phyloP scores from a whole-genome alignment of 2,888 invertebrate species.

The Himalopsyche kuldschensis region DNA sequence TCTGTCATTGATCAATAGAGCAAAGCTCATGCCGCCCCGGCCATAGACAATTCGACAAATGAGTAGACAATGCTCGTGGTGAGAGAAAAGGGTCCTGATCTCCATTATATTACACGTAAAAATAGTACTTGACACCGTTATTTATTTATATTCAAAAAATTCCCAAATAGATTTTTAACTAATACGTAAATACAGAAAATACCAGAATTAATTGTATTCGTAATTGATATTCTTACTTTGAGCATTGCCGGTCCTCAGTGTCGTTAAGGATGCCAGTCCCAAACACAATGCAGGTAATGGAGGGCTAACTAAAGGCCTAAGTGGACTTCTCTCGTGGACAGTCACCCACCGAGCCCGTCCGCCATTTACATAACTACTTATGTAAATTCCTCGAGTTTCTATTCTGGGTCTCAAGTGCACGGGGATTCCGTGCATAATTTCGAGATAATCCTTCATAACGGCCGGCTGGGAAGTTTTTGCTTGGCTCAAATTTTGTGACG shows the following conservation, averaged over 20 bases:
- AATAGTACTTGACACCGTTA: too few species aligned
- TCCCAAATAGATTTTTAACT: too few species aligned
- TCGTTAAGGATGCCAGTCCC: not conserved
- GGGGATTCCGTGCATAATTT: not conserved
- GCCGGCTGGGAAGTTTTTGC: not conserved
- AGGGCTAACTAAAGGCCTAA: conserved; percentile 10
- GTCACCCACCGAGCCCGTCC: conserved; percentile 6
- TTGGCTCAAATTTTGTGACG: not conserved
- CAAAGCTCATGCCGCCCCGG: too few species aligned
- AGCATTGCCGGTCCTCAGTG: not conserved
- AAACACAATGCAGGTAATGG: conserved; percentile 26
- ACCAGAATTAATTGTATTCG: too few species aligned
- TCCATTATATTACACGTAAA: too few species aligned
- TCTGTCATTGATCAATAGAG: too few species aligned
- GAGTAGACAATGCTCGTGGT: too few species aligned
- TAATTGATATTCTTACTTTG: not conserved
- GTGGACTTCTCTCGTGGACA: conserved; percentile 13
- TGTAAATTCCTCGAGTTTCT: conserved; percentile 20
- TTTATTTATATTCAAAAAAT: too few species aligned
- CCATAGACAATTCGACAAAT: too few species aligned
- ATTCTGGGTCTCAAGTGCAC: not conserved
- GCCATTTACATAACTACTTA: conserved; percentile 34
- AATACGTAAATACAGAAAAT: too few species aligned
- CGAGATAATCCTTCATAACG: not conserved
- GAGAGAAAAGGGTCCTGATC: too few species aligned